Evolutionary conservation across 2,797 vertebrate genomes (phyloP).

Genomic region (Prionace glauca): DNA sequence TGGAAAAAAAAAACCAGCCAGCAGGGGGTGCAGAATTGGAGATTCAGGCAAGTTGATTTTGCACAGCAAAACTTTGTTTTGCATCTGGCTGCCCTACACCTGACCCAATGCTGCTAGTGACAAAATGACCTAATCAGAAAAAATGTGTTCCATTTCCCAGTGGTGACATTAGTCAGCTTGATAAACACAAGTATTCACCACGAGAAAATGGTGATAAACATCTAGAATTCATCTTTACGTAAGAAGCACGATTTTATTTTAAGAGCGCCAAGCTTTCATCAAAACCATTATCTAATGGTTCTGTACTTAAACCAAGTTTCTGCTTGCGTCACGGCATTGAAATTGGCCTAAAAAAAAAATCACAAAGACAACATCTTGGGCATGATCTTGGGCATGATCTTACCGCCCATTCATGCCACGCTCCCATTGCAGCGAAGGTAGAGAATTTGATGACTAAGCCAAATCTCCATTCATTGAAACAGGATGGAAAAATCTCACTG

Average conservation of each 20-base stretch:
- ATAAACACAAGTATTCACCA: background rate
- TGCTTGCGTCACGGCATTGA: background rate
- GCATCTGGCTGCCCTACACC: background rate
- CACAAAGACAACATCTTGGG: background rate
- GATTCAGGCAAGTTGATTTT: background rate
- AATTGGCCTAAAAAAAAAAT: background rate
- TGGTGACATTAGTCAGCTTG: background rate
- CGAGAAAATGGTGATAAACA: background rate
- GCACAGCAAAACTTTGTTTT: background rate
- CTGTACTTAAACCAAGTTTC: background rate
- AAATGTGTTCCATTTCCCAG: conserved; percentile 11
- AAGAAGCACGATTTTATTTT: background rate
- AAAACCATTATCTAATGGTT: background rate
- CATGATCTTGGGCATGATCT: background rate
- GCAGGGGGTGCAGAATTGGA: background rate
- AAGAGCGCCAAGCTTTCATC: background rate
- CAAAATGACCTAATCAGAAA: background rate
- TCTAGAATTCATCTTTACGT: background rate
- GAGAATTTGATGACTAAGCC: too few species aligned
- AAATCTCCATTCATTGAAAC: too few species aligned
- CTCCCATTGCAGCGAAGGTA: too few species aligned
- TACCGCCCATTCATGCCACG: too few species aligned
- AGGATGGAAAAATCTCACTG: too few species aligned
- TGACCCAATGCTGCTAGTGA: background rate
- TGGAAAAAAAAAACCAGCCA: background rate